Conservation (phyloP, 1,140 invertebrate species). For the Liolophura sinensis region DNA sequence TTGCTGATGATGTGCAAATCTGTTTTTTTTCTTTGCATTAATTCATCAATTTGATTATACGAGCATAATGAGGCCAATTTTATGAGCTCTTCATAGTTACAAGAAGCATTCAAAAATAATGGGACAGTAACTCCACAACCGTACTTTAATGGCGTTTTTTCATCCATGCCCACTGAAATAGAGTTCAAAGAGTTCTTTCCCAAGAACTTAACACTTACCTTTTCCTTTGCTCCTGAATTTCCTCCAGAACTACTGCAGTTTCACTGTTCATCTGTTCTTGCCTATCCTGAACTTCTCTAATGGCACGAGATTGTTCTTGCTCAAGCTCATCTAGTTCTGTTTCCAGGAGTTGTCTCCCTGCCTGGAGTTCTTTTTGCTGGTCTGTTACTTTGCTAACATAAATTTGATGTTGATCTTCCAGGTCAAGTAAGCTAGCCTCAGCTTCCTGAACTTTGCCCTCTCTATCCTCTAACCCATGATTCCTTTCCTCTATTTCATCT, state of each 20-base stretch:
- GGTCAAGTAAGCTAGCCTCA: constrained; percentile 3
- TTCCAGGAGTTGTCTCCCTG: not conserved
- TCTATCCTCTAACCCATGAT: constrained; percentile 8
- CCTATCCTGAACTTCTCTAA: constrained; percentile 23
- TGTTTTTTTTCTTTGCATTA: too few species aligned
- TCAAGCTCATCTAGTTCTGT: constrained; percentile 10
- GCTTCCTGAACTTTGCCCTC: constrained; percentile 3
- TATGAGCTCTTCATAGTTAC: too few species aligned
- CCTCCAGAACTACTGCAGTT: constrained; percentile 22
- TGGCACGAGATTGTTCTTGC: constrained; percentile 11
- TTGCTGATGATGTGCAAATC: too few species aligned
- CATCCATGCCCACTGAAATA: too few species aligned
- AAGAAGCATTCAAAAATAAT: too few species aligned
- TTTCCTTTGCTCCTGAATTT: constrained; percentile 32
- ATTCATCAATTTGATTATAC: too few species aligned
- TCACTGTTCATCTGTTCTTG: constrained; percentile 24
- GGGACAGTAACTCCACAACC: too few species aligned
- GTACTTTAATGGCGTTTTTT: too few species aligned
- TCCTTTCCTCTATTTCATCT: constrained; percentile 1
- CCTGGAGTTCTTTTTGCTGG: not conserved
- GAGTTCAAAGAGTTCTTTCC: too few species aligned
- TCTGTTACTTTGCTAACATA: not conserved
- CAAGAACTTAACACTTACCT: constrained; percentile 19
- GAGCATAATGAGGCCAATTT: too few species aligned
- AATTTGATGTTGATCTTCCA: constrained; percentile 1